phyloP scores from a whole-genome alignment of 1,140 invertebrate genomes.

The Sinonovacula constricta region DNA sequence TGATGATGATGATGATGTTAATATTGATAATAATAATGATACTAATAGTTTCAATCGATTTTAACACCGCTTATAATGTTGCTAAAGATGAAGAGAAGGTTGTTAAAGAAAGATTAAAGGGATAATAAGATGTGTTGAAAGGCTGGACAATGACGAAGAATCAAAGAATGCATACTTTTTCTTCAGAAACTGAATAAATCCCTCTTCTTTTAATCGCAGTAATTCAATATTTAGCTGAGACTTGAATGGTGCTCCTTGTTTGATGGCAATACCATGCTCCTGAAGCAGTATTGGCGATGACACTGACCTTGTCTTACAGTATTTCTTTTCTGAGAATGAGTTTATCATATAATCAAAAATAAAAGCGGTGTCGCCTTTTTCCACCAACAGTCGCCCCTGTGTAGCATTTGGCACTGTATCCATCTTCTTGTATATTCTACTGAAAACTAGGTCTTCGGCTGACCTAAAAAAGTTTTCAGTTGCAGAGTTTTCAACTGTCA shows the following conservation, averaged over 20 bases:
- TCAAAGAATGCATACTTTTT: slow-evolving; percentile 65
- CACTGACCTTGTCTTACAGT: slow-evolving; percentile 66
- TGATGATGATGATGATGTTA: too few species aligned
- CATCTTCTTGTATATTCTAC: slow-evolving; percentile 60
- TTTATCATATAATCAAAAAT: slow-evolving; percentile 74
- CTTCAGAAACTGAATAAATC: slow-evolving; percentile 60
- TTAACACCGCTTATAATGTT: too few species aligned
- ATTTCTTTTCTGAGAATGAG: slow-evolving; percentile 60
- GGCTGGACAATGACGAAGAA: too few species aligned
- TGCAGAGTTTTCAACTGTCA: slow-evolving; percentile 70
- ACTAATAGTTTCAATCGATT: too few species aligned
- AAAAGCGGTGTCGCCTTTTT: slow-evolving; percentile 61
- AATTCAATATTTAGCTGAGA: slow-evolving; percentile 70
- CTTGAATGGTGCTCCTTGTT: slow-evolving; percentile 68
- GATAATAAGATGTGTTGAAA: too few species aligned
- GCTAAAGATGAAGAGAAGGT: too few species aligned
- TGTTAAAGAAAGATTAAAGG: too few species aligned
- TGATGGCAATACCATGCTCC: slow-evolving; percentile 73
- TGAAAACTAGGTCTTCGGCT: slow-evolving; percentile 54
- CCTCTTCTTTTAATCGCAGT: slow-evolving; percentile 65
- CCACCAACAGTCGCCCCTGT: slow-evolving; percentile 52
- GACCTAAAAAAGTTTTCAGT: slow-evolving; percentile 71
- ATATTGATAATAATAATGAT: too few species aligned
- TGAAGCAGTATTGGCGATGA: slow-evolving; percentile 66
- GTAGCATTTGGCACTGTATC: slow-evolving; percentile 58